phyloP scores from a whole-genome alignment of 2,888 invertebrate species.

The Hypselothyrea guttata region DNA sequence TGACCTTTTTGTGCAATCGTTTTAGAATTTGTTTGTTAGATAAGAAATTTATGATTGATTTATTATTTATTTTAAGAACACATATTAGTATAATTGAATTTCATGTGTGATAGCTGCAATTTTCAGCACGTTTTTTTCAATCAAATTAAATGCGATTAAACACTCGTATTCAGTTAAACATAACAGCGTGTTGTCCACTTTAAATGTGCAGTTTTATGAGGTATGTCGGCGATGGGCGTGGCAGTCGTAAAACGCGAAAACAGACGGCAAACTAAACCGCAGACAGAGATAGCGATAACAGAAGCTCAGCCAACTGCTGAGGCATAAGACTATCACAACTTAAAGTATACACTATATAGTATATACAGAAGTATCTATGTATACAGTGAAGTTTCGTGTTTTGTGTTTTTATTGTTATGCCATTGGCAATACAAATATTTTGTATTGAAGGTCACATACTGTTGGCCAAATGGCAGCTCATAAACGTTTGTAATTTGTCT shows the following conservation, averaged over 20 bases:
- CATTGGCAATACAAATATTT: conserved; percentile 43
- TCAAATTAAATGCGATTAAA: background rate
- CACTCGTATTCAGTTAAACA: conserved; percentile 20
- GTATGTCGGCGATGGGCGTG: conserved; percentile 22
- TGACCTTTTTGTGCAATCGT: too few relatives aligned
- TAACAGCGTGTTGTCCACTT: conserved; percentile 31
- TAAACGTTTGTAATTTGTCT: conserved; percentile 53
- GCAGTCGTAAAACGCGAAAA: conserved; percentile 39
- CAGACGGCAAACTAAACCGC: background rate
- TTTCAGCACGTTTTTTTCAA: background rate
- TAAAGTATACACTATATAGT: conserved; percentile 6
- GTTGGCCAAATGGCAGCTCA: conserved; percentile 49
- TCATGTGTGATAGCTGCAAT: background rate
- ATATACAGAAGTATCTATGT: conserved; percentile 21
- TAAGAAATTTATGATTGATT: background rate
- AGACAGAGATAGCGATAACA: background rate
- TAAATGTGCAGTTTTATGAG: conserved; percentile 52
- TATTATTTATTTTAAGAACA: background rate
- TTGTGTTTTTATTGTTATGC: conserved; percentile 48
- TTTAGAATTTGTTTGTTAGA: too few relatives aligned
- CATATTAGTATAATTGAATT: background rate
- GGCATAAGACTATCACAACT: conserved; percentile 40
- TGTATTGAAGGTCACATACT: conserved; percentile 49
- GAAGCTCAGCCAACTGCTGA: conserved; percentile 29
- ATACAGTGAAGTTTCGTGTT: too few relatives aligned